phyloP scores from a whole-genome alignment of 2,797 vertebrate species.

The Babyrousa celebensis region DNA sequence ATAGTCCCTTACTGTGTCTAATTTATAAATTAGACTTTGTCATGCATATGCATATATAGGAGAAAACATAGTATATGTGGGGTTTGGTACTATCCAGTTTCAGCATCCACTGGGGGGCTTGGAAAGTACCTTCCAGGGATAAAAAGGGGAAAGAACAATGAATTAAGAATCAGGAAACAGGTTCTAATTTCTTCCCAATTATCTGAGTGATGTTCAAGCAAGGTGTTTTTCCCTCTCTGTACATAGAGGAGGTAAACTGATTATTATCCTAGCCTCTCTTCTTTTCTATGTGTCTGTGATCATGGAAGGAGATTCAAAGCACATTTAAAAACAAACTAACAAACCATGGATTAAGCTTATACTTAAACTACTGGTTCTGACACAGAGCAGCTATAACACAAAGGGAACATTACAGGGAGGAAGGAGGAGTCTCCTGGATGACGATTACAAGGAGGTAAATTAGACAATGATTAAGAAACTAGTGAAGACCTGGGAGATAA shows the following conservation, averaged over 20 bases:
- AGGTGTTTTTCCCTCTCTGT: not conserved
- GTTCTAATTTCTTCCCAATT: conserved; percentile 11
- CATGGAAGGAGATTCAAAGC: not conserved
- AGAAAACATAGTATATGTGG: not conserved
- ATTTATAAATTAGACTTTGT: not conserved
- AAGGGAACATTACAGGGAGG: not conserved
- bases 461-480: not conserved
- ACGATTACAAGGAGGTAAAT: not conserved
- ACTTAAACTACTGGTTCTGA: not conserved
- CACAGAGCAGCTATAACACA: not conserved
- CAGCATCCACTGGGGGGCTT: not conserved
- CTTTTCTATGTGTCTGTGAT: not conserved
- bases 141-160: not conserved
- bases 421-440: not conserved
- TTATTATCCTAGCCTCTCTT: not conserved
- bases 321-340: not conserved
- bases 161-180: not conserved
- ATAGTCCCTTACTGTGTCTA: not conserved
- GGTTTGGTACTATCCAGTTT: not conserved
- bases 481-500: not conserved
- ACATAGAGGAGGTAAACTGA: not conserved
- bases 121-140: not conserved
- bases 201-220: not conserved
- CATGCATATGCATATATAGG: not conserved
- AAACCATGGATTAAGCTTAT: not conserved